Base-by-base conservation (phyloP, 35 echinoderm and acorn worm genomes). In the Strongylocentrotus purpuratus region DNA sequence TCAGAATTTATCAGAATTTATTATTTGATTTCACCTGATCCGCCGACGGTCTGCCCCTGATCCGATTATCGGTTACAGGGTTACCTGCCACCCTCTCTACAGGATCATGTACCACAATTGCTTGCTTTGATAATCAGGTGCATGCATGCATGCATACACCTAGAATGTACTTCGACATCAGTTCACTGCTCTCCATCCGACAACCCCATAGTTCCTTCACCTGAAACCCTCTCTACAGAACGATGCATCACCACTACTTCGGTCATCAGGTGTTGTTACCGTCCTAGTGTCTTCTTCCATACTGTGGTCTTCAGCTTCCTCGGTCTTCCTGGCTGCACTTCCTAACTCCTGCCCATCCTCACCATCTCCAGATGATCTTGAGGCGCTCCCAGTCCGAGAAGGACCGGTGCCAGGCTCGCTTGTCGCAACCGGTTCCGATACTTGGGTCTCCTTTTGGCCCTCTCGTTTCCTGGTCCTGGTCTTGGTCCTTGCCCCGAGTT, bases 221-320 rank as follows among this genome's bases (percentile, higher is more conserved):
- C 87, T 89, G 31, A 33, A 89, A 35, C 87, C 87, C 45, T 89
- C 87, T 45, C 87, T 33, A 89, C 87, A 89, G 25, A 89, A 89
- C 31, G 33, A 46, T 46, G 8, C 32, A 89, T 31, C 87, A 33
- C 15, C 87, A 89, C 33, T 33, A 33, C 4, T 10, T 25, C 9
- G 1, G 87, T 33, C 87, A 41, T 15, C 3, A 18, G 87, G 32
- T 45, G 87, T 10, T 20, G 45, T 18, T 20, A 20, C 9, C 7
- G 33, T 33, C 12, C 87, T 41, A 2, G 32, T 46, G 33, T 89
- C 87, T 46, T 33, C 9, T 2, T 89, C 25, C 12, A 46, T 8
- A 88, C 12, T 89, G 8, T 41, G 87, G 11, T 20, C 5, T 45
- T 33, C 87, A 33, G 0, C 7, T 33, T 89, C 33, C 45, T 33